Conservation (phyloP, 2,797 vertebrate genomes). For the Rhinichthys osculus region DNA sequence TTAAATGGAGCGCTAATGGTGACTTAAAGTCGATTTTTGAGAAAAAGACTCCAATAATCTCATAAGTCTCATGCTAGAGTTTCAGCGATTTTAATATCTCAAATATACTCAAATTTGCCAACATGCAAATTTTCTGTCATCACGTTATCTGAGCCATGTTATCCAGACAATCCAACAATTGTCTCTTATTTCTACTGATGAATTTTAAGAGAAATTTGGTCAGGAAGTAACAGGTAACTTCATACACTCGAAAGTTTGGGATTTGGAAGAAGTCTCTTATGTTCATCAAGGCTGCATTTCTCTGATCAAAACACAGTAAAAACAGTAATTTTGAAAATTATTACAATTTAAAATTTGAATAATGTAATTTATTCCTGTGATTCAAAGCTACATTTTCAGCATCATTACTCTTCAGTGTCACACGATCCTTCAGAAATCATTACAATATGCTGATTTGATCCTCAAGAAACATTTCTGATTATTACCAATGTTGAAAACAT, state of each 20-base stretch:
- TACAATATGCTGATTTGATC: neutral
- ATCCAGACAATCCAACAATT: neutral
- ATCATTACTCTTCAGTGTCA: neutral
- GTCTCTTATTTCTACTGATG: neutral
- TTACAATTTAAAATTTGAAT: neutral
- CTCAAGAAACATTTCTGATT: neutral
- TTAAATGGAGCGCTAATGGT: neutral
- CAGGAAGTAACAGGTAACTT: neutral
- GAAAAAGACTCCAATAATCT: neutral
- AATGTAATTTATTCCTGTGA: neutral
- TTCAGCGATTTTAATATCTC: neutral
- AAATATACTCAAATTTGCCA: neutral
- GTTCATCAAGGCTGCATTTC: neutral
- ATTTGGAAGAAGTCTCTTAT: neutral
- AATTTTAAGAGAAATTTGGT: neutral
- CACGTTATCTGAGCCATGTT: neutral
- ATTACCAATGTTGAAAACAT: neutral
- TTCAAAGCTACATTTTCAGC: neutral
- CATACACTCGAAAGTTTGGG: neutral
- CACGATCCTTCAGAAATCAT: neutral
- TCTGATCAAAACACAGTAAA: neutral
- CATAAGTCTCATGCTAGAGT: neutral
- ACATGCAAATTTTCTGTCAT: neutral
- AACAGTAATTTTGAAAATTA: neutral
- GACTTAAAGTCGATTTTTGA: neutral